These are phyloP conservation scores for Auanema sp. DNA, from an alignment of 2,888 invertebrate species.

Conservation along the genomic window DNA sequence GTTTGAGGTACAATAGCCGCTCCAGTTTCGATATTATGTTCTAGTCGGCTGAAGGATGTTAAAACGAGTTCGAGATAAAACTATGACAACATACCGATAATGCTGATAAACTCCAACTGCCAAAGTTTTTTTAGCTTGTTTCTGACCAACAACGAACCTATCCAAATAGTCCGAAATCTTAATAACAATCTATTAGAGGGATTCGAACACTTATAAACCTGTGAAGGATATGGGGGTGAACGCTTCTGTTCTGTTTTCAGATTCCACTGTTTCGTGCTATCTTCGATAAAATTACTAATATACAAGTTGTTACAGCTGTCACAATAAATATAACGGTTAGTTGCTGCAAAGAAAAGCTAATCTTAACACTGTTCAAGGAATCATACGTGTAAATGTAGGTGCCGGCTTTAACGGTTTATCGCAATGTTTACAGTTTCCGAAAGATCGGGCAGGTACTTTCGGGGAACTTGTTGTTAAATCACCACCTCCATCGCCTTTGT, in stretches of 20 bases:
- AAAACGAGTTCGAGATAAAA: too few relatives aligned
- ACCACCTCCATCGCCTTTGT: conserved; percentile 25
- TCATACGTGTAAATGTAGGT: conserved; percentile 51
- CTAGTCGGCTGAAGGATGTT: conserved; percentile 79
- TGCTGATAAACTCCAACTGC: conserved; percentile 98
- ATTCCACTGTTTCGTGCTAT: conserved; percentile 26
- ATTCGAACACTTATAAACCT: conserved; percentile 16
- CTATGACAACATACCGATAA: conserved; percentile 69
- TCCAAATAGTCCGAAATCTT: conserved; percentile 94
- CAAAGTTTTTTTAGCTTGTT: conserved; percentile 86
- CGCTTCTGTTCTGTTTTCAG: conserved; percentile 33
- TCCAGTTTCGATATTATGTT: conserved; percentile 76
- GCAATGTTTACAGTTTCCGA: conserved; percentile 51
- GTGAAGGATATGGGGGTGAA: conserved; percentile 47
- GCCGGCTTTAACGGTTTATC: conserved; percentile 52
- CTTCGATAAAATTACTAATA: conserved; percentile 38
- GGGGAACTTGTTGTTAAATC: conserved; percentile 37
- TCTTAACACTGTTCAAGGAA: background rate
- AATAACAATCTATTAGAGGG: background rate
- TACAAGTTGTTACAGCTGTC: conserved; percentile 56
- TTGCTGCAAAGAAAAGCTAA: conserved; percentile 36
- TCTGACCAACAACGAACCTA: conserved; percentile 85
- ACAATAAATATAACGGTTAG: conserved; percentile 53
- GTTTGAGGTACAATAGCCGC: conserved; percentile 22
- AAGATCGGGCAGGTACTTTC: conserved; percentile 33